Evolutionary conservation across 2,888 invertebrate species (phyloP), one percentile per base, ranked within the genome.

Genomic region (Balanococcus diminutus): DNA sequence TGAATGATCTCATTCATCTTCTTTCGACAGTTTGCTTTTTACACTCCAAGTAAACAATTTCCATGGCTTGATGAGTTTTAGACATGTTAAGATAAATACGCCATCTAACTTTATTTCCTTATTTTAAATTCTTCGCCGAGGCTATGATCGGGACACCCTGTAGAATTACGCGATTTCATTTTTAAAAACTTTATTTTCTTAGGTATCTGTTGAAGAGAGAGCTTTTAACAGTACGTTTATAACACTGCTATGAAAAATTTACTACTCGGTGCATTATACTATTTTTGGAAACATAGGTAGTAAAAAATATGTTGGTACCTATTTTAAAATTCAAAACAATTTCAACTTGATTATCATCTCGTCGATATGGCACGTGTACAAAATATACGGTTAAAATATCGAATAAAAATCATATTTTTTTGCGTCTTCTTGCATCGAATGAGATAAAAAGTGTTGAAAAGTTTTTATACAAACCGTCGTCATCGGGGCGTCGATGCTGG

Each of bases 1-100:
- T 84, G 84, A 84, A 84, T 84, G 42, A 51, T 84, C 75, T 51
- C 84, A 84, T 84, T 84, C 84, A 84, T 84, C 72, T 84, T 84
- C 75, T 84, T 46, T 31, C 75, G 84, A 84, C 72, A 84, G 84
- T 75, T 84, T 46, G 39, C 75, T 28, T 28, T 75, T 84, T 75
- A 42, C 31, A n/a, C 79, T n/a, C 42, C 31, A 32, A 72, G 42
- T 79, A 75, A 84, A 84, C 84, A 75, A 83, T 83, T 83, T 67
- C 67, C 36, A 67, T 67, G 67, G 56, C 36, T 83, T 22, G 22
- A 72, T 72, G 72, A 72, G 28, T 72, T 72, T 31, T 72, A 11
- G 42, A 42, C 16, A 42, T 42, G 42, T 3, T 11, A 9, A 11
- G 14, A 2, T 16, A 16, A 42, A 42, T 36, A 42, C 14, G 42